Base-by-base conservation (phyloP, 2,888 invertebrate species). In the Luperina nickerlii region DNA sequence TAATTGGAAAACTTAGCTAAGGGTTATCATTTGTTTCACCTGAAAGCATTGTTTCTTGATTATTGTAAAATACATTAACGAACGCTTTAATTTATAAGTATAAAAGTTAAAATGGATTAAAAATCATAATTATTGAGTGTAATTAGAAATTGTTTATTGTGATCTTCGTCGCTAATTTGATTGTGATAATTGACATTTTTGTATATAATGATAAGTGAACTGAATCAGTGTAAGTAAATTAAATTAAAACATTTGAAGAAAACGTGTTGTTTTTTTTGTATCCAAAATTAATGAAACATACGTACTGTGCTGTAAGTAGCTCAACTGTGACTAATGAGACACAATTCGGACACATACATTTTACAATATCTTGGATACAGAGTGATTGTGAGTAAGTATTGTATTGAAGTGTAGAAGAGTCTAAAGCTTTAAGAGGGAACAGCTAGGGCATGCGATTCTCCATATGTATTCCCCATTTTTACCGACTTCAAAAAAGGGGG, bases 141-240 rank as follows among this genome's bases (percentile, higher is more conserved):
- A 92, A 93, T 90, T 94, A 94, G 93, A 91, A 80, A 92, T 92
- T 92, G 92, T 93, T 91, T 92, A 88, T 91, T 91, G 92, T 93
- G 92, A 92, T 92, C 92, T 91, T 92, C 91, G 91, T 93, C 92
- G 94, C 95, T 95, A 93, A 94, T 96, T 96, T 96, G 92, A 95
- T 94, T 96, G 96, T 96, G 96, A 96, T 96, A 88, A 91, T 91
- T 92, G 91, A 92, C 92, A 90, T 86, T 93, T 94, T 95, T 96
- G 96, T 96, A 96, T 93, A 95, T 94, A 95, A 91, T 88, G 89
- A 87, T 93, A 94, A 94, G 93, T 92, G 92, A 94, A 95, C 93
- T 94, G 94, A 94, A 91, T 94, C 91, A 90, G 89, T 95, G 95
- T 95, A 94, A 95, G 92, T 91, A 91, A 94, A 94, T 93, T 92